Base-by-base conservation (phyloP, 2,797 vertebrate genomes). In the Macrochelys suwanniensis region DNA sequence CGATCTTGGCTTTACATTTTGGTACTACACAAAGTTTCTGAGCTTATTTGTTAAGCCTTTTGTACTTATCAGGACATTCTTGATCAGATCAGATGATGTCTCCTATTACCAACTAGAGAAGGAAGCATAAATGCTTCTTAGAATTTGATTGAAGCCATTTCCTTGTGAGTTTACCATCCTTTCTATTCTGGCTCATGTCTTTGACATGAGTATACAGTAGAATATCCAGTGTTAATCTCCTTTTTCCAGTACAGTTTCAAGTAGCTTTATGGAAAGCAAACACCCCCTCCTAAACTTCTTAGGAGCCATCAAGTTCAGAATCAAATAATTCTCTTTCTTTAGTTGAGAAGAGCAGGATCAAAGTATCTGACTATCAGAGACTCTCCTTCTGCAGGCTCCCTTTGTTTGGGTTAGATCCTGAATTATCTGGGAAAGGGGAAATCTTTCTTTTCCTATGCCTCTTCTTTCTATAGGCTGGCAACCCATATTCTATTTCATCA, bases 301-400 rank as follows among this genome's bases (percentile, higher is more conserved):
- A 26, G 57, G 54, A 94, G 33, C 84, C 53, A 28, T 74, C 65
- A 37, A 25, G 87, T 89, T 96, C 88, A 94, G 89, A 92, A 68
- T 68, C n/a, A 90, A 57, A 93, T 87, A 4, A 9, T 82, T 93
- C 85, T 91, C 28, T 89, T 89, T 90, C 71, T 94, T 65, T 37
- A 74, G 21, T 54, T 94, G 33, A 94, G 56, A 89, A 93, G 77
- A 94, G 49, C n/a, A 68, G 85, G 53, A 93, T 90, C 84, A 92
- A 92, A 89, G 78, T 57, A 85, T 71, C 86, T 84, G 51, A 42
- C 84, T 15, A 87, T 84, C 59, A 86, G 92, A 91, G 47, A 7
- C 81, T 86, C 16, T 79, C 82, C 76, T 80, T 54, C 89, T 57
- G 71, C 54, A 42, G 80, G 37, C 61, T 90, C 21, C 87, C 78